Base-by-base conservation (phyloP, 2,888 invertebrate genomes). In the Phaedon cochleariae region DNA sequence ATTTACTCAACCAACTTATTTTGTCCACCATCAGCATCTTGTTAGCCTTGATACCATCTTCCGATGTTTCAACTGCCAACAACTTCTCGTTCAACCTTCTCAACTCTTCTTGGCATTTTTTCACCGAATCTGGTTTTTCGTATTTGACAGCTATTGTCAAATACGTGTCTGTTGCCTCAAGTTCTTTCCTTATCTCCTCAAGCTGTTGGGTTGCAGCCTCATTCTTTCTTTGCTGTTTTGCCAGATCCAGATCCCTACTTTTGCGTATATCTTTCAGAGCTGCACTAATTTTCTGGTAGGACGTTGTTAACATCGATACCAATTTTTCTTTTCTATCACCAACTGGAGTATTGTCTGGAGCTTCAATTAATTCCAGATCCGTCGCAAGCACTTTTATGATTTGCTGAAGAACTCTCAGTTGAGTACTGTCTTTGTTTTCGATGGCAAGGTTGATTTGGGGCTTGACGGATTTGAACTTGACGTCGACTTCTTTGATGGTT, bases 301-400 rank as follows among this genome's bases (percentile, higher is more conserved):
- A 48, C 0, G 41, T 9, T 1, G 63, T 55, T n/a, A 76, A 49
- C 37, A 65, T 68, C 20, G 67, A 65, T 15, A 69, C 66, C 6
- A 76, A 31, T 54, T 63, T 59, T n/a, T 64, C 58, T 60, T 76
- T 76, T 7, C 66, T 68, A 21, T 74, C 72, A 5, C 66, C 67
- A 18, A 69, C 41, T 3, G 73, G 69, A 0, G 73, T 70, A 6
- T 68, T 64, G 29, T 63, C 60, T 10, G 63, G 53, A 0, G 67
- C 64, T 7, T 67, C 52, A 12, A 77, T 69, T 71, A 75, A 66
- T 54, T 77, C 76, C 10, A 77, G 61, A 49, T 76, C 73, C 0
- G 69, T 71, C 12, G 71, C 74, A 6, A 77, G 58, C 1, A 71
- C 68, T 61, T 73, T 67, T 0, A 77, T 66, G 3, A 74, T 75